Conservation (phyloP, 2,888 invertebrate genomes). For the Drosophila differens region DNA sequence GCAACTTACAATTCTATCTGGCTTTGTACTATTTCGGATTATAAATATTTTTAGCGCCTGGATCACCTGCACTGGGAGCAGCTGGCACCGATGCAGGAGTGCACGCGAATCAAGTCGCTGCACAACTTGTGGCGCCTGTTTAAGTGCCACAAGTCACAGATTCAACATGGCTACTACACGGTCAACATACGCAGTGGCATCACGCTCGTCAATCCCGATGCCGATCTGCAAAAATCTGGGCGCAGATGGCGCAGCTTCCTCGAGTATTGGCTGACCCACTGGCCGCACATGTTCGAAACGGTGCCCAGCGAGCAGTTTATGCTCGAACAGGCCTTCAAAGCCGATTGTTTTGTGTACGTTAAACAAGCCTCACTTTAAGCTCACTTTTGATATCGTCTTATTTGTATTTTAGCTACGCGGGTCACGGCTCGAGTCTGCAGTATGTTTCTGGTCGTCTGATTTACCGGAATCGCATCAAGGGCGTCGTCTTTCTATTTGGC, state of each 20-base stretch:
- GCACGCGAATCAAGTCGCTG: constrained; percentile 83
- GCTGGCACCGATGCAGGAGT: constrained; percentile 82
- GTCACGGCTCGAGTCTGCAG: constrained; percentile 89
- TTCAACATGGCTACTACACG: constrained; percentile 80
- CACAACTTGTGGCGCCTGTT: constrained; percentile 81
- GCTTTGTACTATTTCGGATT: neutral
- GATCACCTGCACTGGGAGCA: constrained; percentile 85
- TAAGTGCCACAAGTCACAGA: constrained; percentile 69
- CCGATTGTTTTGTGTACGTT: constrained; percentile 88
- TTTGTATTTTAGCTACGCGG: constrained; percentile 87
- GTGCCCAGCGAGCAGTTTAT: constrained; percentile 87
- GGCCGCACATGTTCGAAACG: constrained; percentile 85
- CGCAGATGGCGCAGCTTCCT: constrained; percentile 86
- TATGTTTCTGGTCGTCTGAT: constrained; percentile 87
- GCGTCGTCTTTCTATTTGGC: constrained; percentile 89
- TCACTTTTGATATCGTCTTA: neutral
- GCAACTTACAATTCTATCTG: too few species aligned
- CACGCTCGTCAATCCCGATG: constrained; percentile 83
- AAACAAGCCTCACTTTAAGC: neutral
- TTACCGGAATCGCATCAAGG: constrained; percentile 86
- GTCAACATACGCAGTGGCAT: constrained; percentile 73
- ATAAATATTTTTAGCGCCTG: constrained; percentile 66
- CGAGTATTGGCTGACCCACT: constrained; percentile 86
- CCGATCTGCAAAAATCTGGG: constrained; percentile 85
- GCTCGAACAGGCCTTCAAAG: constrained; percentile 85